A percentile compares a stretch with the other conserved stretches of the same genome.
Conservation (phyloP, 2,113 vertebrate genomes). For the Myxocyprinus asiaticus region DNA sequence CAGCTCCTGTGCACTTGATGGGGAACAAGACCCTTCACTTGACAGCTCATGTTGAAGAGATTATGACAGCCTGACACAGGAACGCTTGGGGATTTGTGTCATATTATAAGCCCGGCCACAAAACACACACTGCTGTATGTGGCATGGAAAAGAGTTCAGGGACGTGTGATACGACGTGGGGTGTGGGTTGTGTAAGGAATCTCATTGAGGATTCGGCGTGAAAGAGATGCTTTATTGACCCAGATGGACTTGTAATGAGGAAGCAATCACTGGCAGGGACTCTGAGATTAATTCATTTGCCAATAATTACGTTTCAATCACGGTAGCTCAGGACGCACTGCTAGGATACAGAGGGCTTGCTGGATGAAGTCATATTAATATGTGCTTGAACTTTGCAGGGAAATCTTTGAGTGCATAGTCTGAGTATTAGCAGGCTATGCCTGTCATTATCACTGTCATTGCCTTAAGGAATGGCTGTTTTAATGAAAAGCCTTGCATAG, state of each 20-base stretch:
- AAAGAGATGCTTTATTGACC: constrained; percentile 6
- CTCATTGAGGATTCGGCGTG: constrained; percentile 28
- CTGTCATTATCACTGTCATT: not conserved
- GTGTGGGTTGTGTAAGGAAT: constrained; percentile 32
- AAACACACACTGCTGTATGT: constrained; percentile 46
- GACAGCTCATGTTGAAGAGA: constrained; percentile 51
- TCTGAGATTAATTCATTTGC: constrained; percentile 59
- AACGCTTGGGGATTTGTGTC: constrained; percentile 45
- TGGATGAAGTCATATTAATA: constrained; percentile 23
- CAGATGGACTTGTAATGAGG: constrained; percentile 39
- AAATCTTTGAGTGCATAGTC: constrained; percentile 37
- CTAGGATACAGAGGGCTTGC: constrained; percentile 16
- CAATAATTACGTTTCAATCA: constrained; percentile 56
- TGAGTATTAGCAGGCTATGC: constrained; percentile 7
- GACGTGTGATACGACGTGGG: constrained; percentile 13
- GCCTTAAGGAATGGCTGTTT: not conserved
- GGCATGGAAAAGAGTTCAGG: constrained; percentile 11
- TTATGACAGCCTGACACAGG: constrained; percentile 53
- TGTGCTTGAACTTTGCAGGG: constrained; percentile 7
- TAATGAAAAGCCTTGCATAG: no score
- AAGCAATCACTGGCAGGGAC: constrained; percentile 44
- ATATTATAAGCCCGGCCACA: constrained; percentile 44
- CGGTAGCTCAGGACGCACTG: constrained; percentile 33
- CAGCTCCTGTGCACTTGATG: constrained; percentile 30
- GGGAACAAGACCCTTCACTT: constrained; percentile 39